A percentile compares a stretch with the other conserved stretches of the same genome.
These are phyloP conservation scores for Stylophora pistillata DNA, from an alignment of 64 coral and sea anemone species.

Conservation along the genomic window DNA sequence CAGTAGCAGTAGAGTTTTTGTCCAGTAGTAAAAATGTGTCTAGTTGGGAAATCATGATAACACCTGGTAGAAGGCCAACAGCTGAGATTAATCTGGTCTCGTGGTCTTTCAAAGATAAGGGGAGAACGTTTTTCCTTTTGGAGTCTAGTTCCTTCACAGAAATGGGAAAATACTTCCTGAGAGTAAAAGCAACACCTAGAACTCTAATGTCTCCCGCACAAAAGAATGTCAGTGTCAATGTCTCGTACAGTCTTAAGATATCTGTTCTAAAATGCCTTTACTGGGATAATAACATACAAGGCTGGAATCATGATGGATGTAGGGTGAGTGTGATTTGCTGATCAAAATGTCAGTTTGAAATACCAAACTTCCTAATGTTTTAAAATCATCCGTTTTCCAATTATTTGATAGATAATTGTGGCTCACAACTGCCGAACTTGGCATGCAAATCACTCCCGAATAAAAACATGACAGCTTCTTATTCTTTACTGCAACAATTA, in stretches of 20 bases:
- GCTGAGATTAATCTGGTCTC: neutral
- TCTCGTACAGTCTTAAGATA: conserved; percentile 40
- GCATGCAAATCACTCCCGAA: too few species aligned
- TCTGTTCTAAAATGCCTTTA: conserved; percentile 45
- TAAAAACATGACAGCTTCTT: too few species aligned
- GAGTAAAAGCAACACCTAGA: conserved; percentile 3
- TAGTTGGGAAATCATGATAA: conserved; percentile 9
- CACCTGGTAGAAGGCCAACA: neutral
- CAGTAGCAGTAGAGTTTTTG: conserved; percentile 34
- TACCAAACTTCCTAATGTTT: too few species aligned
- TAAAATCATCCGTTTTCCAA: too few species aligned
- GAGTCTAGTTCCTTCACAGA: neutral
- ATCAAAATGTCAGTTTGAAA: too few species aligned
- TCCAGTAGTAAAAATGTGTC: neutral
- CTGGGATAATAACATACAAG: conserved; percentile 27
- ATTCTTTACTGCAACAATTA: too few species aligned
- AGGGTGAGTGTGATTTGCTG: conserved; percentile 1
- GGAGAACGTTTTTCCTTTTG: conserved; percentile 15
- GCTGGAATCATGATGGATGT: conserved; percentile 33
- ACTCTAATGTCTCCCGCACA: neutral
- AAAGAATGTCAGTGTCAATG: neutral
- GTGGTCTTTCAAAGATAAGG: neutral
- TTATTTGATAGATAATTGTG: too few species aligned
- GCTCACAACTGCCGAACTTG: too few species aligned
- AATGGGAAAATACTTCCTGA: conserved; percentile 14